Evolutionary conservation across 2,113 vertebrate species (phyloP).

Genomic region (Mustelus asterias): DNA sequence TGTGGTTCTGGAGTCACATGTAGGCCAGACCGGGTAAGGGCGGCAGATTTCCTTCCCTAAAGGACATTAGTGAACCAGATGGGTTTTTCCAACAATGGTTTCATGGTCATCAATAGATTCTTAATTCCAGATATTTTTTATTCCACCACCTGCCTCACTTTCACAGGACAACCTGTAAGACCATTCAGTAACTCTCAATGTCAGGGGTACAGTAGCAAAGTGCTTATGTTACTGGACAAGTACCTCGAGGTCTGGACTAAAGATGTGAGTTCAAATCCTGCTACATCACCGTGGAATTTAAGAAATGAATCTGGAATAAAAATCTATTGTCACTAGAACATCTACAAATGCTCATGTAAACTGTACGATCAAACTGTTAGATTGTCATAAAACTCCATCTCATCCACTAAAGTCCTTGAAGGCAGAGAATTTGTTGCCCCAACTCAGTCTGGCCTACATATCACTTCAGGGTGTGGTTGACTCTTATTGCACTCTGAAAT

Average conservation of each 20-base stretch:
- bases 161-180: not conserved
- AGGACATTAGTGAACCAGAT: no score
- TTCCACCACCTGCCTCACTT: not conserved
- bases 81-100: no score
- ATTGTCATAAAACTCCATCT: no score
- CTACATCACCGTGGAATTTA: not conserved
- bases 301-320: not conserved
- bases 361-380: no score
- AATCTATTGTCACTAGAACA: not conserved
- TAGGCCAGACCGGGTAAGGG: no score
- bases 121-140: no score
- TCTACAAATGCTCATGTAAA: no score
- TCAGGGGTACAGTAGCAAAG: not conserved
- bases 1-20: no score
- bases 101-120: no score
- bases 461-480: not conserved
- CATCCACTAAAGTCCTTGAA: no score
- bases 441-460: not conserved
- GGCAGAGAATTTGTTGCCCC: no score
- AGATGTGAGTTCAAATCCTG: not conserved
- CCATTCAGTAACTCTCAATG: not conserved
- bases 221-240: not conserved
- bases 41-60: no score
- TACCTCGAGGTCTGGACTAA: not conserved
- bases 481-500: not conserved